Percentiles rank a stretch among this genome's conserved stretches.
Evolutionary conservation across 2,113 vertebrate species (phyloP).

Genomic region (Vulpes ferrilata): DNA sequence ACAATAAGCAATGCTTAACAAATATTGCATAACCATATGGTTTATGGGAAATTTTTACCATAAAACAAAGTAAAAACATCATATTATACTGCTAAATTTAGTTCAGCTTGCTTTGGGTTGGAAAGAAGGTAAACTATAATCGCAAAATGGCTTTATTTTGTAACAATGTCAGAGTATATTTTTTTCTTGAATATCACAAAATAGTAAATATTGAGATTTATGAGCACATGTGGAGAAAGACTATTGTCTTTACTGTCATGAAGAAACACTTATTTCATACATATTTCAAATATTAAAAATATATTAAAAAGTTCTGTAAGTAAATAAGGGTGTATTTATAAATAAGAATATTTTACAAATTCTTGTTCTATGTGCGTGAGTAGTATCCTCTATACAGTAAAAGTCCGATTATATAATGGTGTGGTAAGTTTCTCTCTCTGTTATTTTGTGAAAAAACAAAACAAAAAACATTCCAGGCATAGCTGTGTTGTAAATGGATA

Average conservation of each 20-base stretch:
- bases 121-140: neutral
- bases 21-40: neutral
- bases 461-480: neutral
- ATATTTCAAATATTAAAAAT: neutral
- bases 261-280: neutral
- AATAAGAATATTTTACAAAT: neutral
- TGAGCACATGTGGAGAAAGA: neutral
- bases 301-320: neutral
- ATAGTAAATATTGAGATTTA: slow-evolving; percentile 22
- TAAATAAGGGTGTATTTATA: neutral
- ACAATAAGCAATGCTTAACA: neutral
- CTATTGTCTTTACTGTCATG: neutral
- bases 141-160: neutral
- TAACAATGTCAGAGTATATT: neutral
- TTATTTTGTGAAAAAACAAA: neutral
- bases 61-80: neutral
- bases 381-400: neutral
- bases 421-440: neutral
- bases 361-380: neutral
- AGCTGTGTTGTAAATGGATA: neutral
- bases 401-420: neutral
- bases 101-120: neutral
- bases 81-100: neutral
- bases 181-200: neutral
- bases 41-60: neutral